These are phyloP conservation scores for Umimayanthus kanabou DNA, from an alignment of 92 coral and sea anemone species.

Conservation along the genomic window DNA sequence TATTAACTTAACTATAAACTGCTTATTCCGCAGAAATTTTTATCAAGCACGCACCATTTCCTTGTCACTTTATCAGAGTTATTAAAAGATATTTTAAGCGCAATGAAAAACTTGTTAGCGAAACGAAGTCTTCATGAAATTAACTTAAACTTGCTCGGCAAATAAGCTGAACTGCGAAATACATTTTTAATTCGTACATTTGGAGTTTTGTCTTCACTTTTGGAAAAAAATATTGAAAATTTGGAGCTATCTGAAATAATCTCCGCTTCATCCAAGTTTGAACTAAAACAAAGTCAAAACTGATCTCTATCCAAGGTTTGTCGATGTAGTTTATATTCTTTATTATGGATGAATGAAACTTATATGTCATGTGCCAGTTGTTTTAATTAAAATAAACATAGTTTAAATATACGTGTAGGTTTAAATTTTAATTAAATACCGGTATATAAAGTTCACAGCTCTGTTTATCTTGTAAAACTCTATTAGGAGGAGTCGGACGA, in stretches of 20 bases:
- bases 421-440: not conserved
- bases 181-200: not conserved
- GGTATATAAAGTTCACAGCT: not conserved
- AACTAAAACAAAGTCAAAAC: too few species aligned
- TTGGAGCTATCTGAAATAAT: not conserved
- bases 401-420: not conserved
- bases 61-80: too few species aligned
- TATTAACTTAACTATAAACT: not conserved
- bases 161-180: not conserved
- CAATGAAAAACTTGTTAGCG: not conserved
- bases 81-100: not conserved
- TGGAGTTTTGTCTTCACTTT: not conserved
- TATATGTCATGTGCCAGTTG: not conserved
- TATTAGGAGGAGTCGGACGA: conserved; percentile 78
- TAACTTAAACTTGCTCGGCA: not conserved
- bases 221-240: too few species aligned
- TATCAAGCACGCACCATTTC: not conserved
- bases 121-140: not conserved
- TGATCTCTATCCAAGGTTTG: too few species aligned
- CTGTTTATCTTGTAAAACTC: not conserved
- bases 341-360: not conserved
- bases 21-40: too few species aligned
- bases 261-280: not conserved
- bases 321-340: too few species aligned
- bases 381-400: not conserved